Conservation (phyloP, 2,797 vertebrate genomes). For the Tauraco hartlaubi region DNA sequence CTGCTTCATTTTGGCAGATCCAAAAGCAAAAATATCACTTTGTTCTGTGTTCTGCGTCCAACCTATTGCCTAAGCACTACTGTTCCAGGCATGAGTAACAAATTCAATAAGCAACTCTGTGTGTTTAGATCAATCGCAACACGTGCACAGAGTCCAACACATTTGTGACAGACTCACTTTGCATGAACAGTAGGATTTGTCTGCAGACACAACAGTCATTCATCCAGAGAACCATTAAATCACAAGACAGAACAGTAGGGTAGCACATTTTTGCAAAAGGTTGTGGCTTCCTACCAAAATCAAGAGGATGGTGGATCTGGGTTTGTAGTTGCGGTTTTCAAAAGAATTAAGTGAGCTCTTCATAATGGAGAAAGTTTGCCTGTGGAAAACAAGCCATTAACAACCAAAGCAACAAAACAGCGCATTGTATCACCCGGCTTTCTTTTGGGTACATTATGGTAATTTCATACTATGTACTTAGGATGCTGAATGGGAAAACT, state of each 20-base stretch:
- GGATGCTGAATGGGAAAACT: neutral
- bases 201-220: neutral
- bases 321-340: neutral
- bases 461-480: neutral
- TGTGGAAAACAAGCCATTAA: neutral
- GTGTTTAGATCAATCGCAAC: neutral
- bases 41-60: neutral
- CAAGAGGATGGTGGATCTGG: neutral
- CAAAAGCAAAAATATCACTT: neutral
- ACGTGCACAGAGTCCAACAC: neutral
- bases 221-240: neutral
- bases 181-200: neutral
- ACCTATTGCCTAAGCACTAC: neutral
- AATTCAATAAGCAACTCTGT: neutral
- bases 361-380: slow-evolving; percentile 1
- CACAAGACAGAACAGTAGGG: neutral
- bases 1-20: neutral
- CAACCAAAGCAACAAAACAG: neutral
- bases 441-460: neutral
- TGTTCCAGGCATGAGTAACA: neutral
- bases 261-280: neutral
- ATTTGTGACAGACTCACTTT: neutral
- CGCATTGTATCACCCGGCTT: neutral
- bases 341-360: neutral
- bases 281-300: slow-evolving; percentile 8